These are phyloP conservation scores for Epinotia brunnichana DNA, from an alignment of 2,888 invertebrate species.

Conservation along the genomic window DNA sequence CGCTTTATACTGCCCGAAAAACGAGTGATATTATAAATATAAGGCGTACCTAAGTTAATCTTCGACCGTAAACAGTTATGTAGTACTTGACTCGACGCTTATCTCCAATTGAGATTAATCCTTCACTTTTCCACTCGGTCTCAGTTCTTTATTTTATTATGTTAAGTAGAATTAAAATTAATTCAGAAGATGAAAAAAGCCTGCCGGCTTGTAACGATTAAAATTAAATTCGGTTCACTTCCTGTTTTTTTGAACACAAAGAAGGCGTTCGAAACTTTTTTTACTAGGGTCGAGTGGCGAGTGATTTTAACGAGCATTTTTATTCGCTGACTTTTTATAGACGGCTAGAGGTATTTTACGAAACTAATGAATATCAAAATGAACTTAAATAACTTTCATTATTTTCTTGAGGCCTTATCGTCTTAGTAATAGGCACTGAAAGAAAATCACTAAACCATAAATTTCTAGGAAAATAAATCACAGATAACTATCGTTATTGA, in stretches of 20 bases:
- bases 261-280: conserved; percentile 67
- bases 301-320: conserved; percentile 79
- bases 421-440: background rate
- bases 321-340: conserved; percentile 66
- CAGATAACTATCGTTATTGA: conserved; percentile 1
- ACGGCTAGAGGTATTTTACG: conserved; percentile 64
- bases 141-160: conserved; percentile 69
- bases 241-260: conserved; percentile 63
- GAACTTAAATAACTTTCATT: conserved; percentile 50
- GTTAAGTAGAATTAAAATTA: conserved; percentile 74
- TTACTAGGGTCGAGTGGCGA: conserved; percentile 70
- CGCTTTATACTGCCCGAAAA: background rate
- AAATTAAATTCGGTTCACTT: conserved; percentile 72
- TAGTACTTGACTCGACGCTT: conserved; percentile 21
- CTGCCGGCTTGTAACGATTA: conserved; percentile 70
- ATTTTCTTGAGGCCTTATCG: background rate
- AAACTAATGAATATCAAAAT: conserved; percentile 69
- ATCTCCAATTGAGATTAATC: conserved; percentile 45
- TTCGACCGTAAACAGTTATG: conserved; percentile 21
- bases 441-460: background rate
- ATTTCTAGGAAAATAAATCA: background rate
- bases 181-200: conserved; percentile 67
- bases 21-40: conserved; percentile 4
- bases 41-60: conserved; percentile 2
- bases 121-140: conserved; percentile 48